A percentile compares a stretch with the other conserved stretches of the same genome.
phyloP scores from a whole-genome alignment of 2,113 vertebrate species.

The Orcinus orca region DNA sequence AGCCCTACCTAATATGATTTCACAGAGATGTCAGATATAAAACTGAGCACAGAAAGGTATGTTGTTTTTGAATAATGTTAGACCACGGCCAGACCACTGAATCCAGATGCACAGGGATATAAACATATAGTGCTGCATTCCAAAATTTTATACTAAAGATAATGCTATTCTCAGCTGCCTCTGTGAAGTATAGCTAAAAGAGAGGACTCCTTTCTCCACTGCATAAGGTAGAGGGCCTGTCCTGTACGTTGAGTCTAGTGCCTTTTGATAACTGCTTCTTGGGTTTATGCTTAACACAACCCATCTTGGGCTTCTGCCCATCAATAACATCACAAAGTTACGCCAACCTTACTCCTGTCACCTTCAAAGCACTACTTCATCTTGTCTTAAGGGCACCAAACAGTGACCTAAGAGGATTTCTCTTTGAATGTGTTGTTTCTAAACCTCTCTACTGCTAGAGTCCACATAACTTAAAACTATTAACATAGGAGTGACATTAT shows the following conservation, averaged over 20 bases:
- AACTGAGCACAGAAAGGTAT: neutral
- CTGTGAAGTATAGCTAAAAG: neutral
- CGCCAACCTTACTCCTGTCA: neutral
- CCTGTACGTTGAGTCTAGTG: neutral
- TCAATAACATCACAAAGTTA: neutral
- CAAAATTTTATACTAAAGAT: constrained; percentile 5
- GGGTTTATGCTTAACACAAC: neutral
- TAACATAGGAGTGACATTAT: neutral
- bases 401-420: neutral
- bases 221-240: neutral
- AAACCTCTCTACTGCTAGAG: neutral
- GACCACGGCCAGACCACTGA: neutral
- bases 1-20: neutral
- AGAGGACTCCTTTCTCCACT: neutral
- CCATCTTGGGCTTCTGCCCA: neutral
- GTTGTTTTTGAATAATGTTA: neutral
- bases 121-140: neutral
- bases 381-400: neutral
- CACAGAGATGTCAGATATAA: neutral
- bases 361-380: neutral
- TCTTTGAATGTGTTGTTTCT: neutral
- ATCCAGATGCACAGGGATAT: neutral
- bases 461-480: neutral
- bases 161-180: neutral
- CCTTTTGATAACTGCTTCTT: neutral